Percentiles rank a stretch among this genome's conserved stretches.
Conservation (phyloP, 2,888 invertebrate genomes). For the Allacma fusca region DNA sequence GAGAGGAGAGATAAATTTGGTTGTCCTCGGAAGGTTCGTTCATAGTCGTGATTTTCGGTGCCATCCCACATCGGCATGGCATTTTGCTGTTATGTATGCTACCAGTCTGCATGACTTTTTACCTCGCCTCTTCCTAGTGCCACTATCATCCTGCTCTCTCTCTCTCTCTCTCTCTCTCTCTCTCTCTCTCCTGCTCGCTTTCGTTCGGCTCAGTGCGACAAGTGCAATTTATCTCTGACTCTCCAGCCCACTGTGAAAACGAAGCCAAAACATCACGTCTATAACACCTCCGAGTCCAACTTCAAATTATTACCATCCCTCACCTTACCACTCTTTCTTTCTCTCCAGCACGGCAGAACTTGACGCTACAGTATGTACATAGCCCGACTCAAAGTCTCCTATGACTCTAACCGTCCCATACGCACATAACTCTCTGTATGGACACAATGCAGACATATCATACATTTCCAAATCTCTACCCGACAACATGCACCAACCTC, state of each 20-base stretch:
- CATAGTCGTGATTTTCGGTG: slow-evolving; percentile 50
- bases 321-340: slow-evolving; percentile 38
- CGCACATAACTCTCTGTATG: neutral
- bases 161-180: slow-evolving; percentile 23
- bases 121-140: slow-evolving; percentile 23
- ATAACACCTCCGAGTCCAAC: slow-evolving; percentile 48
- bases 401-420: neutral
- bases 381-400: neutral
- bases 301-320: slow-evolving; percentile 47
- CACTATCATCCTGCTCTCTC: slow-evolving; percentile 25
- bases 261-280: slow-evolving; percentile 49
- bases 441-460: no score
- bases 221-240: slow-evolving; percentile 49
- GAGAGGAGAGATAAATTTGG: slow-evolving; percentile 54
- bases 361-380: neutral
- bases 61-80: slow-evolving; percentile 41
- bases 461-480: no score
- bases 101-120: slow-evolving; percentile 34
- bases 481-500: no score
- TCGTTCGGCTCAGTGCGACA: slow-evolving; percentile 40
- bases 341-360: neutral
- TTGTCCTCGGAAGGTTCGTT: slow-evolving; percentile 45
- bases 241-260: slow-evolving; percentile 47
- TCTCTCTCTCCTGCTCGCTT: slow-evolving; percentile 24
- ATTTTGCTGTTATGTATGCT: slow-evolving; percentile 17